Conservation (phyloP, 1,140 invertebrate genomes). For the Conopomorpha cramerella region DNA sequence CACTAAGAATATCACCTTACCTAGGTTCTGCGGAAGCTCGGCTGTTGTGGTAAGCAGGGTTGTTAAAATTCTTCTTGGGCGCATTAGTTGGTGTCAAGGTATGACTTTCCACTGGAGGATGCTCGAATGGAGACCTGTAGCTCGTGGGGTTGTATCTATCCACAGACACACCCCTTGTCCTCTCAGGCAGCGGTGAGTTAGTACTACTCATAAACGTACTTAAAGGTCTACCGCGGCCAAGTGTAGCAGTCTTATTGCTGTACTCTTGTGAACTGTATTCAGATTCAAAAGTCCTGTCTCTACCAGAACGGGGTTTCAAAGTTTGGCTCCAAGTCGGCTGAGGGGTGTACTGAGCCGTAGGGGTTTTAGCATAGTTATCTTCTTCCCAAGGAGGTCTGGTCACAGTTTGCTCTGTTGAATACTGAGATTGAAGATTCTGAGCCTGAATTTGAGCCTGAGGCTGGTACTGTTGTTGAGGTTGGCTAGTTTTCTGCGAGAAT, state of each 20-base stretch:
- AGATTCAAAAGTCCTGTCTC: constrained; percentile 49
- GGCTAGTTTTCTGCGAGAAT: constrained; percentile 41
- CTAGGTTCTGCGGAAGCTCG: constrained; percentile 50
- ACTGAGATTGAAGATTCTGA: too few relatives aligned
- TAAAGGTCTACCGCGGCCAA: constrained; percentile 37
- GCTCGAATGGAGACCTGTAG: constrained; percentile 40
- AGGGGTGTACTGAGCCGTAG: constrained; percentile 17
- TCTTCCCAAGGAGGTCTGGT: constrained; percentile 43
- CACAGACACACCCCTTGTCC: constrained; percentile 41
- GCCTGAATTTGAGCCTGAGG: too few relatives aligned
- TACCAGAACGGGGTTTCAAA: constrained; percentile 39
- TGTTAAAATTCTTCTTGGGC: constrained; percentile 34
- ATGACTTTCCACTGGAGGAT: constrained; percentile 28
- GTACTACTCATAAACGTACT: constrained; percentile 27
- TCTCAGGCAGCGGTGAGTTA: constrained; percentile 22
- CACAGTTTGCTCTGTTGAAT: constrained; percentile 23
- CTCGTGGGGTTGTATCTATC: constrained; percentile 45
- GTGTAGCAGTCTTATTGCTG: constrained; percentile 40
- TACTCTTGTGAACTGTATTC: constrained; percentile 43
- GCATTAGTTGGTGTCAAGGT: constrained; percentile 25
- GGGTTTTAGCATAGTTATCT: constrained; percentile 24
- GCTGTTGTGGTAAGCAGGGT: constrained; percentile 41
- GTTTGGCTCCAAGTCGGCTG: constrained; percentile 54
- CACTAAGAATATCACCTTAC: too few relatives aligned
- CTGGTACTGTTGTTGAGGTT: constrained; percentile 6